Evolutionary conservation across 2,888 invertebrate genomes (phyloP).

Genomic region (Boloria selene): DNA sequence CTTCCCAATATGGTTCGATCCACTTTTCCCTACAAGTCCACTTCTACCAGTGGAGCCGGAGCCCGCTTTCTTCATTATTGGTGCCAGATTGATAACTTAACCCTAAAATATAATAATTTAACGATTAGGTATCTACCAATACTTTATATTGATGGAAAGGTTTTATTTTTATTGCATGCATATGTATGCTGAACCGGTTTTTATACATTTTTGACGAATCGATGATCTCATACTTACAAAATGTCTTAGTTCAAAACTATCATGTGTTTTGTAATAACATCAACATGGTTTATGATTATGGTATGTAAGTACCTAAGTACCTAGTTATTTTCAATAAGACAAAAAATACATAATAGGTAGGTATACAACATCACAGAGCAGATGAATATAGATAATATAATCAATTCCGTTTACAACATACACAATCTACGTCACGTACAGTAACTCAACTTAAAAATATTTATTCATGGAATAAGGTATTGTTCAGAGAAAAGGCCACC

Average conservation of each 20-base stretch:
- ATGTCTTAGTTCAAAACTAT: background rate
- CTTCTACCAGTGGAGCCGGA: constrained; percentile 56
- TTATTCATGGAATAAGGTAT: constrained; percentile 11
- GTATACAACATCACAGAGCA: too few relatives aligned
- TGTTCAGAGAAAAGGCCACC: constrained; percentile 9
- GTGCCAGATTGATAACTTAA: constrained; percentile 7
- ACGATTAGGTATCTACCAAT: background rate
- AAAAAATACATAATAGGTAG: too few relatives aligned
- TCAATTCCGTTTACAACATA: too few relatives aligned
- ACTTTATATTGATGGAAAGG: background rate
- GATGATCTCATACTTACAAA: constrained; percentile 7
- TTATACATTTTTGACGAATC: background rate
- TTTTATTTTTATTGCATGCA: background rate
- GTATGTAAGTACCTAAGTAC: too few relatives aligned
- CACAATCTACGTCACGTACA: constrained; percentile 6
- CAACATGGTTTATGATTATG: background rate
- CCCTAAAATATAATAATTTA: background rate
- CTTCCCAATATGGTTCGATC: constrained; percentile 42
- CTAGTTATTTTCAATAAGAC: too few relatives aligned
- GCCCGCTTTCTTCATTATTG: constrained; percentile 52
- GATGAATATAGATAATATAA: too few relatives aligned
- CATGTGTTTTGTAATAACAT: background rate
- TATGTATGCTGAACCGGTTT: background rate
- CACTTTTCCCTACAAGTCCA: constrained; percentile 41
- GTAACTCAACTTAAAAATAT: constrained; percentile 11